Base-by-base conservation (phyloP, 2,888 invertebrate species). In the Heliconius ismenius region DNA sequence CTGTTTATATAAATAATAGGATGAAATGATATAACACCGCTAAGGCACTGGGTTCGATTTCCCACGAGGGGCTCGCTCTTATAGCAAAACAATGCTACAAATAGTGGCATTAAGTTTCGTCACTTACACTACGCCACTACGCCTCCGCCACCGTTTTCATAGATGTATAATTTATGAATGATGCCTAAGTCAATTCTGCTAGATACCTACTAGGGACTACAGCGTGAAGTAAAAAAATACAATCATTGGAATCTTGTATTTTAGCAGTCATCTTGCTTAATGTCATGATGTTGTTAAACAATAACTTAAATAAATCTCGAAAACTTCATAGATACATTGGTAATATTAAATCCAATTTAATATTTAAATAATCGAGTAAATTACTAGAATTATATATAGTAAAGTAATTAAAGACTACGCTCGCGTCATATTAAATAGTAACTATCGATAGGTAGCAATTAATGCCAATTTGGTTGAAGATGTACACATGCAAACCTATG, bases 1-100 rank as follows among this genome's bases (percentile, higher is more conserved):
- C 96, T 96, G 83, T 70, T 39, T 60, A 72, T 36, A 36, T 60
- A 11, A 60, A 54, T 54, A n/a, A 32, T 28, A 32, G 6, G 21
- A 28, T 15, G 21, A 6, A 68, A 68, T 43, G 10, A n/a, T 39
- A 24, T 39, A 39, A 58, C 58, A 58, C 3, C 3, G n/a, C 21
- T 9, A 11, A 21, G 58, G 58, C 11, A n/a, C 3, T 60, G 10
- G 21, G 58, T 58, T 21, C n/a, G 58, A 21, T 58, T 58, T 11
- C 43, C 9, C 21, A 54, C 6, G 15, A 15, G 54, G 54, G 21
- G 54, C 43, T 13, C 13, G 13, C 13, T 43, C 43, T 54, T 1
- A 11, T n/a, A 60, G n/a, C 1, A n/a, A 24, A 60, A n/a, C 11
- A n/a, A 10, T 11, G 58, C n/a, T n/a, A n/a, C n/a, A n/a, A n/a